Conservation (phyloP, 2,113 vertebrate genomes). For the Spilogale gracilis region DNA sequence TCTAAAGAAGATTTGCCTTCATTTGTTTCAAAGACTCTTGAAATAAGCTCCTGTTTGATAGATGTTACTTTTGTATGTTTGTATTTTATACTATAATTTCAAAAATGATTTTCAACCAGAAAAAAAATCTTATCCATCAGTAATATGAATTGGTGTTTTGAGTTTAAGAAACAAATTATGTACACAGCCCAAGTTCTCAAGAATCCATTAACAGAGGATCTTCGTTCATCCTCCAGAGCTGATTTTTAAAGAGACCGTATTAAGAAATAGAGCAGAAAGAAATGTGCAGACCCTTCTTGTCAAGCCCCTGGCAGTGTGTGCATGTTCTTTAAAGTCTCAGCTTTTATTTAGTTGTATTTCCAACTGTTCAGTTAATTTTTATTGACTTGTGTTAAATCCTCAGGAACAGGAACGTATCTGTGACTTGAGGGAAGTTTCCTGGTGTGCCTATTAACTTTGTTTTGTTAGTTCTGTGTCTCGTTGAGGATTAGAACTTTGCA, state of each 20-base stretch:
- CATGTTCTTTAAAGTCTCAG: constrained; percentile 28
- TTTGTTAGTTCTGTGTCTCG: background rate
- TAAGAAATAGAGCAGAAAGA: constrained; percentile 54
- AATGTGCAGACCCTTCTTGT: background rate
- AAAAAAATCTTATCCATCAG: background rate
- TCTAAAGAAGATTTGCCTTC: constrained; percentile 38
- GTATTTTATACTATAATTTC: background rate
- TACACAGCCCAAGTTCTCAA: background rate
- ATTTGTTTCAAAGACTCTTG: constrained; percentile 48
- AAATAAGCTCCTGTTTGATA: constrained; percentile 50
- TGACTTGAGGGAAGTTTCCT: constrained; percentile 43
- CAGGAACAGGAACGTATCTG: constrained; percentile 37
- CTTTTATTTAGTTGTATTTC: constrained; percentile 64
- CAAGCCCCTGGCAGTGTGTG: background rate
- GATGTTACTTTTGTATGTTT: background rate
- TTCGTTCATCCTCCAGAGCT: background rate
- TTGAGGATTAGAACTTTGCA: background rate
- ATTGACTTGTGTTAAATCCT: constrained; percentile 52
- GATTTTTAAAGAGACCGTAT: constrained; percentile 34
- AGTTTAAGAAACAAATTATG: constrained; percentile 40
- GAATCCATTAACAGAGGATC: background rate
- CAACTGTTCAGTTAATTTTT: constrained; percentile 63
- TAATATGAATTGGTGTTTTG: background rate
- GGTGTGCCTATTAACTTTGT: constrained; percentile 36
- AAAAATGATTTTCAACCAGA: constrained; percentile 51